These are phyloP conservation scores for Larimichthys polyactis DNA, from an alignment of 2,113 vertebrate species.

Conservation along the genomic window DNA sequence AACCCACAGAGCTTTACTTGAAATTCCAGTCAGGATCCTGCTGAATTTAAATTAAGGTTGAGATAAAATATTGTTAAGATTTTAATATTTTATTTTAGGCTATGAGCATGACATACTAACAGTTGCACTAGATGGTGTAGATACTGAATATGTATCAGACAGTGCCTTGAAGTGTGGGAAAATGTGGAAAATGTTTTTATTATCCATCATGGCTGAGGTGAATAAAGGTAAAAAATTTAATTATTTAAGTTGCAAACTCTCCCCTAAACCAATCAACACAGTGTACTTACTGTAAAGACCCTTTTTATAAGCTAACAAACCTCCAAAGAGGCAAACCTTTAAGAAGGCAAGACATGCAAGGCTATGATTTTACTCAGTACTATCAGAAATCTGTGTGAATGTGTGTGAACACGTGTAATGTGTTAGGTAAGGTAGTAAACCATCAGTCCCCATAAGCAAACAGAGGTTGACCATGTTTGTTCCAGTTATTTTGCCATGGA, in stretches of 20 bases:
- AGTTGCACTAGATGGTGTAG: background rate
- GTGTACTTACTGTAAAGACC: background rate
- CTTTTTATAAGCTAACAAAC: too few relatives aligned
- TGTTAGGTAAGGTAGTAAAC: background rate
- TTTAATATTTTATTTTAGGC: background rate
- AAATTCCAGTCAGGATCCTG: background rate
- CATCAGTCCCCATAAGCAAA: background rate
- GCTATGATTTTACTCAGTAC: background rate
- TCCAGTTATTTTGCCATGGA: background rate
- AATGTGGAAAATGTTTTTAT: background rate
- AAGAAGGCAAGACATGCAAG: background rate
- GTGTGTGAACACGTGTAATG: background rate
- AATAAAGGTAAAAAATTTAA: background rate
- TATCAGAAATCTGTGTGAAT: background rate
- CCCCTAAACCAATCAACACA: background rate
- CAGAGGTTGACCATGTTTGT: background rate
- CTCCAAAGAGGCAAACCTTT: too few relatives aligned
- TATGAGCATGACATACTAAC: background rate
- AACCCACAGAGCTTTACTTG: background rate
- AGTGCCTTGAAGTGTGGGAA: background rate
- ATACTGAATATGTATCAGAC: background rate
- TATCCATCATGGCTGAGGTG: background rate
- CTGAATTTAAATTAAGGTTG: constrained; percentile 3
- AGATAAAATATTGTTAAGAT: background rate
- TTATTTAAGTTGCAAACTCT: background rate